Evolutionary conservation across 2,113 vertebrate genomes (phyloP).

Genomic region (Abramis brama): DNA sequence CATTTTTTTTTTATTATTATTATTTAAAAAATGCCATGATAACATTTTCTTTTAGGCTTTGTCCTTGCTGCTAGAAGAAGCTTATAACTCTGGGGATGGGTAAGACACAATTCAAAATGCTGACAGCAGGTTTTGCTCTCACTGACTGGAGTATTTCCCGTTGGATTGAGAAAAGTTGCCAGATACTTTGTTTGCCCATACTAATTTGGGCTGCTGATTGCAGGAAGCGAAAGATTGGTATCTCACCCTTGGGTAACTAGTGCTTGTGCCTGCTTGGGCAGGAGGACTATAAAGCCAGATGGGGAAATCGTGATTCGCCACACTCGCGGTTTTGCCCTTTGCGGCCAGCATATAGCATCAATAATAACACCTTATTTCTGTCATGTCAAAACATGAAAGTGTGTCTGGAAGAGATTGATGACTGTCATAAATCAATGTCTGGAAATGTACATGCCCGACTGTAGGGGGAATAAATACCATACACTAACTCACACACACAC

Average conservation of each 20-base stretch:
- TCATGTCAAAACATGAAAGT: constrained; percentile 56
- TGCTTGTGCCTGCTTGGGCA: constrained; percentile 15
- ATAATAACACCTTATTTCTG: constrained; percentile 52
- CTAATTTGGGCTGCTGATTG: constrained; percentile 19
- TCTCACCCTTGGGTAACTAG: constrained; percentile 12
- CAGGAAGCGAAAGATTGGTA: not conserved
- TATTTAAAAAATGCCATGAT: not conserved
- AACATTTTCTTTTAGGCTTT: not conserved
- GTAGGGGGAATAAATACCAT: constrained; percentile 32
- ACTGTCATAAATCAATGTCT: constrained; percentile 59
- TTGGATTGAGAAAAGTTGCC: constrained; percentile 17
- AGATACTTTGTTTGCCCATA: not conserved
- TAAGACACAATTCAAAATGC: constrained; percentile 2
- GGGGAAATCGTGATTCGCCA: constrained; percentile 37
- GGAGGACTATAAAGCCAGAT: not conserved
- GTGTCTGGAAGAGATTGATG: constrained; percentile 54
- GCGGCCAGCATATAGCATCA: constrained; percentile 47
- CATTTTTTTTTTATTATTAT: not conserved
- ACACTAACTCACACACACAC: constrained; percentile 28
- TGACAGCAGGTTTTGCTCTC: constrained; percentile 16
- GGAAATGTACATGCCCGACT: constrained; percentile 39
- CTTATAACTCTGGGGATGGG: not conserved
- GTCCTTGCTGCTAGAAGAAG: not conserved
- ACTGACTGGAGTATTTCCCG: constrained; percentile 8
- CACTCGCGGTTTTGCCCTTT: constrained; percentile 31